Conservation (phyloP, 2,888 invertebrate genomes). For the Oscheius sp. region DNA sequence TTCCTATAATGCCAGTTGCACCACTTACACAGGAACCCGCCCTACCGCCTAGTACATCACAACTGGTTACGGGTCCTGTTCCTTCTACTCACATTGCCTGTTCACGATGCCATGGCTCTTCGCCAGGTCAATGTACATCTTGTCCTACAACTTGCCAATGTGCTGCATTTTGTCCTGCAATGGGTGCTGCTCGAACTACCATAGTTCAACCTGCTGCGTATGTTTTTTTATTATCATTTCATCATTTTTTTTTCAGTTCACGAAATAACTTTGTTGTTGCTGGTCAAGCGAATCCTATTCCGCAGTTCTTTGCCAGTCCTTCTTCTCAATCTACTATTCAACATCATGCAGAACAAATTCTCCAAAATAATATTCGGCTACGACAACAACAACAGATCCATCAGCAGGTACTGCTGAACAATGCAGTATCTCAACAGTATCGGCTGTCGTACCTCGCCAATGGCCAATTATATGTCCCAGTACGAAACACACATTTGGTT, state of each 20-base stretch:
- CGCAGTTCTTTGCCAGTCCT: neutral
- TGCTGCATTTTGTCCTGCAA: neutral
- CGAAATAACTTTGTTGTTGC: neutral
- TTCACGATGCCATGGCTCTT: neutral
- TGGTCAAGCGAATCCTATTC: too few relatives aligned
- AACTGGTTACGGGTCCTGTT: slow-evolving; percentile 30
- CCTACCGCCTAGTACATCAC: slow-evolving; percentile 17
- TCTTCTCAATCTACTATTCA: neutral
- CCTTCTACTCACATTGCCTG: slow-evolving; percentile 19
- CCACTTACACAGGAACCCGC: neutral
- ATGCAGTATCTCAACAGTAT: neutral
- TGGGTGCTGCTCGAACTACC: neutral
- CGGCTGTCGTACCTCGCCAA: slow-evolving; percentile 6
- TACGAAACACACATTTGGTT: neutral
- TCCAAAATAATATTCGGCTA: neutral
- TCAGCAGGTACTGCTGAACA: neutral
- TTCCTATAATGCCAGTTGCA: too few relatives aligned
- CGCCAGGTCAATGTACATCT: slow-evolving; percentile 15
- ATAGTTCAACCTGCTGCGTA: slow-evolving; percentile 21
- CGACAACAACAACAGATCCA: neutral
- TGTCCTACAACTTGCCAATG: neutral
- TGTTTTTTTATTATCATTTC: neutral
- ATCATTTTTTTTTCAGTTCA: neutral
- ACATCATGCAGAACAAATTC: neutral
- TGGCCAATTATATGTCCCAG: slow-evolving; percentile 8